A percentile compares a stretch with the other conserved stretches of the same genome.
phyloP scores from a whole-genome alignment of 2,888 invertebrate genomes.

The Heliothis peltigera region DNA sequence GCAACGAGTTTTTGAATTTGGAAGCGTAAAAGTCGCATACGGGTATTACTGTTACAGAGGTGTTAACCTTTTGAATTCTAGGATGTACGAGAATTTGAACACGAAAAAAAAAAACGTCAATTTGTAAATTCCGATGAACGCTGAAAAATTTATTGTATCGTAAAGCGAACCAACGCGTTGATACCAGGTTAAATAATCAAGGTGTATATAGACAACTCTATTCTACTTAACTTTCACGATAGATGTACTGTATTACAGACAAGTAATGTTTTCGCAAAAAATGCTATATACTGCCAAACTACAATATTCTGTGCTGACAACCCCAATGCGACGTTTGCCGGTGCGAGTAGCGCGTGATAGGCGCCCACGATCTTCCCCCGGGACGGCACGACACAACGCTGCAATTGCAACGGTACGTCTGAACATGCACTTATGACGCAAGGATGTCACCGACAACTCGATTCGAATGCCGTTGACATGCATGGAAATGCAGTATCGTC shows the following conservation, averaged over 20 bases:
- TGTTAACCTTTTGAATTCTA: background rate
- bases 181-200: background rate
- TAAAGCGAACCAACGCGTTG: background rate
- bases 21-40: constrained; percentile 17
- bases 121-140: background rate
- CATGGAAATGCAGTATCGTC: constrained; percentile 46
- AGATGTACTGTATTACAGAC: constrained; percentile 1
- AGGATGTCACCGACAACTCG: constrained; percentile 62
- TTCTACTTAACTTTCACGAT: background rate
- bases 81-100: constrained; percentile 2
- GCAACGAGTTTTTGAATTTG: constrained; percentile 36
- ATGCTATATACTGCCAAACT: constrained; percentile 24
- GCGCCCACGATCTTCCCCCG: constrained; percentile 34
- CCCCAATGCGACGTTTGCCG: constrained; percentile 32
- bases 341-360: constrained; percentile 25
- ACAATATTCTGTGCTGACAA: constrained; percentile 40
- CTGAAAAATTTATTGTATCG: background rate
- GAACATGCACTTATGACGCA: constrained; percentile 62
- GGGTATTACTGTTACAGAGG: constrained; percentile 4
- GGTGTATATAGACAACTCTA: background rate
- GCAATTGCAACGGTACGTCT: constrained; percentile 33
- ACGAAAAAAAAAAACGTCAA: background rate
- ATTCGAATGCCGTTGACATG: constrained; percentile 56
- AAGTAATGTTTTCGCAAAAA: constrained; percentile 5
- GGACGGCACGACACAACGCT: constrained; percentile 41